phyloP scores from a whole-genome alignment of 1,140 invertebrate species.

The Paraescarpia echinospica region DNA sequence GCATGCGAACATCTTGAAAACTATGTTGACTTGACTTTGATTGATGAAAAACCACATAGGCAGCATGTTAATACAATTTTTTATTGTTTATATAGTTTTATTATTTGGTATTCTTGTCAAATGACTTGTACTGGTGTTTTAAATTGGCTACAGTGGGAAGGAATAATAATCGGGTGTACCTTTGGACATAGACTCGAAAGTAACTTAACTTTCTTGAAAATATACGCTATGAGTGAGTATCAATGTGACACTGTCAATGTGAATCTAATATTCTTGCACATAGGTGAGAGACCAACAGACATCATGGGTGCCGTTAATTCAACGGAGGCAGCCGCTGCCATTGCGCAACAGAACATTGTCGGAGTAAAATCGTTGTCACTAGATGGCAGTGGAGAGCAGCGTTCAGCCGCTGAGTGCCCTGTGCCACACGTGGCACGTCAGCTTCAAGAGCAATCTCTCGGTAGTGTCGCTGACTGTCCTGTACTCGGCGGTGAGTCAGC shows the following conservation, averaged over 20 bases:
- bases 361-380: not conserved
- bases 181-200: no score
- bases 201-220: not conserved
- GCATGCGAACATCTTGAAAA: no score
- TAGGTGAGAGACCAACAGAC: not conserved
- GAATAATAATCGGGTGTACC: no score
- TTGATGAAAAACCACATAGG: no score
- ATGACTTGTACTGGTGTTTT: no score
- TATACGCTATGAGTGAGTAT: not conserved
- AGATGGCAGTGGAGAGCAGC: constrained; percentile 18
- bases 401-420: constrained; percentile 31
- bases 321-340: constrained; percentile 14
- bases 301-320: constrained; percentile 19
- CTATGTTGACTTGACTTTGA: no score
- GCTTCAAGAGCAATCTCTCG: not conserved
- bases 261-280: not conserved
- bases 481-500: not conserved
- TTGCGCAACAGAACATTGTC: constrained; percentile 7
- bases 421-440: constrained; percentile 21
- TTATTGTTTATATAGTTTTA: no score
- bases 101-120: no score
- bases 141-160: no score
- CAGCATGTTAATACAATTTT: no score
- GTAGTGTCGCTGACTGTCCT: not conserved
- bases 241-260: not conserved